Evolutionary conservation across 2,113 vertebrate genomes (phyloP), one percentile per base, ranked within the genome.

Genomic region (Halichoeres trimaculatus): DNA sequence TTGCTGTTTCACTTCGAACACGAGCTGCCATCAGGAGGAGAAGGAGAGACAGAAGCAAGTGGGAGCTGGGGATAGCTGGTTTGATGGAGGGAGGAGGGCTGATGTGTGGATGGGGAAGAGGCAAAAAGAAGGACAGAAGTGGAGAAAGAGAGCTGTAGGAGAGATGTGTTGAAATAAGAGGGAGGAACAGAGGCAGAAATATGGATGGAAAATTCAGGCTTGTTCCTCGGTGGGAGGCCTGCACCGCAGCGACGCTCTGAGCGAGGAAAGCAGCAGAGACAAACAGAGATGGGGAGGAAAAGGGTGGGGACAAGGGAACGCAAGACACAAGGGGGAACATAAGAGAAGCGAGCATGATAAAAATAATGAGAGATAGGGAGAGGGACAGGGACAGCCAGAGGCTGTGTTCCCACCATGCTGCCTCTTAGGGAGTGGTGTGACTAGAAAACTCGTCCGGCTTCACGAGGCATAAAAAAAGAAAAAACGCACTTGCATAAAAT

Each of bases 381-480:
- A 62, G 85, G 85, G 87, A 85, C 80, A 70, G 82, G 85, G 86
- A 89, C 82, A 81, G 88, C 92, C 90, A 80, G 86, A 78, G 89
- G 91, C 89, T 8, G 74, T 84, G 87, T 91, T 91, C 89, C 84
- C 86, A 87, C 76, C 86, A 82, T 12, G 62, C 85, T 80, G 89
- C 82, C 89, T 86, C 89, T 90, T 40, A 84, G 85, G 91, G 89
- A 91, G 83, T 81, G 75, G 70, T 86, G 88, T 78, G 81, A 90
- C 88, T 76, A 81, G 76, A 74, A 85, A 86, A 86, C 72, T 82
- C 14, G 60, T 81, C 66, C n/a, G 43, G 75, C 78, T 79, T 71
- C 65, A 54, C 80, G 74, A 72, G 40, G 57, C 34, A 22, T 35
- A 36, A 34, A 35, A 57, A 54, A 63, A 78, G 74, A 83, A 81